These are phyloP conservation scores for Eptesicus fuscus DNA, from an alignment of 2,113 vertebrate genomes.

Conservation along the genomic window DNA sequence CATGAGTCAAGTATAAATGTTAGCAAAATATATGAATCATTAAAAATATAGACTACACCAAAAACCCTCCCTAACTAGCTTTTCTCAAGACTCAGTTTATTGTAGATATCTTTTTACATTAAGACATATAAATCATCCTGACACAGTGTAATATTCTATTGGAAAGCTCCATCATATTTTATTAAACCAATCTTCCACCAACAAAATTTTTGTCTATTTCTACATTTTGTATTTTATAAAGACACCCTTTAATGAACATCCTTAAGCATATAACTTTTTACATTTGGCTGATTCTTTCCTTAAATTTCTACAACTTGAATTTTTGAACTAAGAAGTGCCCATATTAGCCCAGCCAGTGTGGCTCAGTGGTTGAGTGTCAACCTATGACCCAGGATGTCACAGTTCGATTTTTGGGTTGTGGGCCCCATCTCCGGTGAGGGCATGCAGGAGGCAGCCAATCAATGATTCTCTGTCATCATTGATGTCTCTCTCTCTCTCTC, in stretches of 20 bases:
- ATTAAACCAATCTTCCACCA: slow-evolving; percentile 5
- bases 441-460: too few relatives aligned
- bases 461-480: too few relatives aligned
- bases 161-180: slow-evolving; percentile 38
- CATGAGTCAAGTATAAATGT: slow-evolving; percentile 26
- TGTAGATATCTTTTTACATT: not conserved
- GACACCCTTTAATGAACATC: not conserved
- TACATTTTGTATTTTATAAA: slow-evolving; percentile 38
- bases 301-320: slow-evolving; percentile 25
- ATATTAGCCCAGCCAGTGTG: not conserved
- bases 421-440: too few relatives aligned
- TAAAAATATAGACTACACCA: slow-evolving; percentile 21
- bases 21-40: slow-evolving; percentile 34
- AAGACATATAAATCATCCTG: not conserved
- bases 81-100: not conserved
- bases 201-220: slow-evolving; percentile 16
- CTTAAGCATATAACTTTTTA: not conserved
- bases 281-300: slow-evolving; percentile 9
- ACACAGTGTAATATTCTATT: not conserved
- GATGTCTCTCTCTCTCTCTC: too few relatives aligned
- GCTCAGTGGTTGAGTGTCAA: too few relatives aligned
- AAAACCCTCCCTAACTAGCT: not conserved
- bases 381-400: too few relatives aligned
- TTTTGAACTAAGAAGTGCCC: slow-evolving; percentile 9
- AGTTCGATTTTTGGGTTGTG: too few relatives aligned